These are phyloP conservation scores for Trichonephila inaurata DNA, from an alignment of 1,140 invertebrate genomes.

Conservation along the genomic window DNA sequence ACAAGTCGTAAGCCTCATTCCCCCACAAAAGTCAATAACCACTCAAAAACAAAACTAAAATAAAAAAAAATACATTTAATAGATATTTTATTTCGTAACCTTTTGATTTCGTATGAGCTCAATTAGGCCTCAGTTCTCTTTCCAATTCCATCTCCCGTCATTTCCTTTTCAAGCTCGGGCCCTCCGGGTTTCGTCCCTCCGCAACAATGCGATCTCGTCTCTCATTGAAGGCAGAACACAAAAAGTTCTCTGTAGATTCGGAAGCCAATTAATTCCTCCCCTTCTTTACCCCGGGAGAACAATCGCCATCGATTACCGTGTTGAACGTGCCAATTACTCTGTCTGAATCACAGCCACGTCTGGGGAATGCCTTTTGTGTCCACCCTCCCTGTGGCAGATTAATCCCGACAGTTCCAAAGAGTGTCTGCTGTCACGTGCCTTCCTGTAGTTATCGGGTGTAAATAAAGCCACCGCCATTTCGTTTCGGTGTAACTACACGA, in stretches of 20 bases:
- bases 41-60: not conserved
- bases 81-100: not conserved
- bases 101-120: not conserved
- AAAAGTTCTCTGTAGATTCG: constrained; percentile 5
- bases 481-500: not conserved
- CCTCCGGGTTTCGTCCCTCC: not conserved
- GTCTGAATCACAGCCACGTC: not conserved
- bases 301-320: constrained; percentile 57
- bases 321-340: constrained; percentile 65
- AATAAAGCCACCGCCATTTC: constrained; percentile 20
- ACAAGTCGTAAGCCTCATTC: not conserved
- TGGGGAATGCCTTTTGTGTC: not conserved
- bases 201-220: not conserved
- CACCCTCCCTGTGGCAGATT: not conserved
- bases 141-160: not conserved
- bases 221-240: not conserved
- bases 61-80: not conserved
- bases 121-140: not conserved
- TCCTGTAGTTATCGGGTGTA: not conserved
- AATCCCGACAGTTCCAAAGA: not conserved
- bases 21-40: not conserved
- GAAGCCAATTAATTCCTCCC: constrained; percentile 8
- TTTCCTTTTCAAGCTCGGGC: not conserved
- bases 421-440: not conserved
- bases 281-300: not conserved